phyloP scores from a whole-genome alignment of 2,888 invertebrate genomes.

The Exocentrus adspersus region DNA sequence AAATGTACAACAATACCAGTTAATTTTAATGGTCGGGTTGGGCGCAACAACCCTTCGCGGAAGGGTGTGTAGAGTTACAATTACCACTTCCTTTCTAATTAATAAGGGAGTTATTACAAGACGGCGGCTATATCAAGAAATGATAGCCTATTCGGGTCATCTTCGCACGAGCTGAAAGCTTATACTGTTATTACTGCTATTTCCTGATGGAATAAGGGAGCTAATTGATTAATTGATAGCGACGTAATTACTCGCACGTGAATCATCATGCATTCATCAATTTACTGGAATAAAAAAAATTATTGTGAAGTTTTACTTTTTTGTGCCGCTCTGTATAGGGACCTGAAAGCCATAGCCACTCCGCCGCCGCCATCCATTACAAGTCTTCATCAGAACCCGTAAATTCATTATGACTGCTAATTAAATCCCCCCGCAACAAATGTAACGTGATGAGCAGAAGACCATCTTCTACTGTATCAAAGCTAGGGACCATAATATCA shows the following conservation, averaged over 20 bases:
- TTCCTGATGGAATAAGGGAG: constrained; percentile 24
- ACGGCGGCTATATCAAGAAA: constrained; percentile 46
- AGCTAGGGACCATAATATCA: constrained; percentile 41
- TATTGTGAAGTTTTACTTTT: too few species aligned
- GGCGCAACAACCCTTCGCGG: constrained; percentile 40
- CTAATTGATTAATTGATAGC: constrained; percentile 15
- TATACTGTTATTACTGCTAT: constrained; percentile 17
- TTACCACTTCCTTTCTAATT: constrained; percentile 51
- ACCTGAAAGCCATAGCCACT: neutral
- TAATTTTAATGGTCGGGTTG: constrained; percentile 50
- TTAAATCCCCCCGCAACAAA: constrained; percentile 61
- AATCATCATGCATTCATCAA: too few species aligned
- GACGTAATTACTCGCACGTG: constrained; percentile 14
- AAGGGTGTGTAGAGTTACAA: constrained; percentile 45
- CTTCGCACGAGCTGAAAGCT: neutral
- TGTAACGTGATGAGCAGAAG: constrained; percentile 47
- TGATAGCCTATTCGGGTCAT: constrained; percentile 45
- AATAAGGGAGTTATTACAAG: constrained; percentile 48
- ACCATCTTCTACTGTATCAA: constrained; percentile 40
- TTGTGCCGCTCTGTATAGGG: neutral
- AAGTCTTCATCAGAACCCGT: constrained; percentile 61
- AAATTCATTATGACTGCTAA: constrained; percentile 65
- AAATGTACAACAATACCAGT: constrained; percentile 45
- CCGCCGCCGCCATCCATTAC: constrained; percentile 48
- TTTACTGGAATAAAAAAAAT: too few species aligned